Conservation (phyloP, 2,113 vertebrate genomes). For the Tragelaphus scriptus region DNA sequence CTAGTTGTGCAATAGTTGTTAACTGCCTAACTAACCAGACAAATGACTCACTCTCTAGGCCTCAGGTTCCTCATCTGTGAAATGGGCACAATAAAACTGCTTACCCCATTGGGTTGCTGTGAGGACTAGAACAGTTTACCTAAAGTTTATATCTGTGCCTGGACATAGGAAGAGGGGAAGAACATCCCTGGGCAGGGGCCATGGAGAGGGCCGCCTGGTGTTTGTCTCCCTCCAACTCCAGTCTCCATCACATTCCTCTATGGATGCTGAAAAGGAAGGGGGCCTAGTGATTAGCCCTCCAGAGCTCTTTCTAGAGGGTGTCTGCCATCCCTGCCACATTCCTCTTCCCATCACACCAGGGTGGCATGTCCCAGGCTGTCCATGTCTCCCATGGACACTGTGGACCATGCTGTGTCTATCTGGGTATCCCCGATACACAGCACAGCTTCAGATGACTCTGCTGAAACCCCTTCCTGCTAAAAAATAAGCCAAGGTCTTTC, state of each 20-base stretch:
- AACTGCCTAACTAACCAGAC: background rate
- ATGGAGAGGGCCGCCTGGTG: background rate
- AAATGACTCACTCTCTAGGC: background rate
- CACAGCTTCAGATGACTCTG: rapidly evolving
- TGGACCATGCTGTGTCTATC: rapidly evolving
- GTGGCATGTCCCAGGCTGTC: background rate
- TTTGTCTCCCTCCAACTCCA: background rate
- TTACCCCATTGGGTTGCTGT: too few relatives aligned
- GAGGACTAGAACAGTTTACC: background rate
- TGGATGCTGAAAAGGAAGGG: background rate
- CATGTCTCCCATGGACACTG: background rate
- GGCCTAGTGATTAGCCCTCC: background rate
- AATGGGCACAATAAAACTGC: background rate
- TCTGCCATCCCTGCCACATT: rapidly evolving
- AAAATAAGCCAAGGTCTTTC: background rate
- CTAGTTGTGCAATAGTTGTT: background rate
- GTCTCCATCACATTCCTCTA: background rate
- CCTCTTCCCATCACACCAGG: too few relatives aligned
- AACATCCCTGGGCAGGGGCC: background rate
- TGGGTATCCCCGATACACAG: rapidly evolving
- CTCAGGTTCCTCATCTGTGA: background rate
- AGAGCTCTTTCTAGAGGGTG: background rate
- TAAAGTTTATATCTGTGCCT: background rate
- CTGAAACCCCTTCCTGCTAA: background rate
- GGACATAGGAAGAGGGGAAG: background rate